phyloP scores from a whole-genome alignment of 2,888 invertebrate species.

The Polylopha cassiicola region DNA sequence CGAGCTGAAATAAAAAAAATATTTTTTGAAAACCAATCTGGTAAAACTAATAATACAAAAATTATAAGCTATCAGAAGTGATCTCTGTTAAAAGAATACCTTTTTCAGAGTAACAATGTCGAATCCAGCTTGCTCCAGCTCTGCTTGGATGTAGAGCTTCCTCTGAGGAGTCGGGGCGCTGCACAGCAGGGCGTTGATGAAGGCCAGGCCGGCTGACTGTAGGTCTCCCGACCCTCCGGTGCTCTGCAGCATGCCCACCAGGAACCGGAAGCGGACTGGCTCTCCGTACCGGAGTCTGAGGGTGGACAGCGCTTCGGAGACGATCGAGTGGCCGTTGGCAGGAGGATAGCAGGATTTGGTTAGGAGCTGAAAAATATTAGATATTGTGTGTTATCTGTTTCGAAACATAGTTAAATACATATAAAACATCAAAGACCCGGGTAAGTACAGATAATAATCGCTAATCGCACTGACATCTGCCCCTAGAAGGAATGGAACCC shows the following conservation, averaged over 20 bases:
- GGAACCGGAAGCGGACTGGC: conserved; percentile 93
- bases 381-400: neutral
- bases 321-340: conserved; percentile 87
- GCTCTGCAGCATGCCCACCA: conserved; percentile 92
- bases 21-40: neutral
- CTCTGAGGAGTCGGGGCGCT: conserved; percentile 86
- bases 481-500: too few species aligned
- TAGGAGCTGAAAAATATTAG: conserved; percentile 79
- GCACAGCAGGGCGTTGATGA: conserved; percentile 89
- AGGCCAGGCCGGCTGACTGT: conserved; percentile 87
- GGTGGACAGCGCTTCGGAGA: conserved; percentile 94
- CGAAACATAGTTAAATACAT: too few species aligned
- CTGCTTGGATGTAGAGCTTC: conserved; percentile 90
- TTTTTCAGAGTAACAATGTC: conserved; percentile 79
- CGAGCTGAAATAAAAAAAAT: conserved; percentile 66
- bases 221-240: conserved; percentile 84
- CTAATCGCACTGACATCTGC: too few species aligned
- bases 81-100: conserved; percentile 40
- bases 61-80: neutral
- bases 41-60: neutral
- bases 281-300: conserved; percentile 92
- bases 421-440: too few species aligned
- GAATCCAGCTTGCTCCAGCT: conserved; percentile 88
- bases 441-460: too few species aligned
- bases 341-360: conserved; percentile 88